Evolutionary conservation across 64 coral and sea anemone genomes (phyloP).

Genomic region (Pachyseris speciosa): DNA sequence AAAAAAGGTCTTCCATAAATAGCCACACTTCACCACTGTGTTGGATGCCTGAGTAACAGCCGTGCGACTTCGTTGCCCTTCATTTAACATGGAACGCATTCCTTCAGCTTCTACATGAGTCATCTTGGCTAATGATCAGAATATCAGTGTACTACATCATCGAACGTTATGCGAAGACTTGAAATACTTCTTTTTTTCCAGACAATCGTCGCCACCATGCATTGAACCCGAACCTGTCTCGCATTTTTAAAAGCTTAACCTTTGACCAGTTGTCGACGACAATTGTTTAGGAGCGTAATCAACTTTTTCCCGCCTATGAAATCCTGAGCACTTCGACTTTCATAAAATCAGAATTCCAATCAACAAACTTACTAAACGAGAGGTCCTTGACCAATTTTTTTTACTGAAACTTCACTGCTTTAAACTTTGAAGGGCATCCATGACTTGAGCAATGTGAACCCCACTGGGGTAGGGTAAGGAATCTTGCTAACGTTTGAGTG

Average conservation of each 20-base stretch:
- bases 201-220: too few relatives aligned
- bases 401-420: too few relatives aligned
- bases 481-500: too few relatives aligned
- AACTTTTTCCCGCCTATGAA: not conserved
- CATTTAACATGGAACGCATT: not conserved
- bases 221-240: too few relatives aligned
- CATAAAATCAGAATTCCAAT: not conserved
- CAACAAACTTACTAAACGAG: not conserved
- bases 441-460: not conserved
- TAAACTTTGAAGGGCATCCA: too few relatives aligned
- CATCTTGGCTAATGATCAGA: not conserved
- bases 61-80: not conserved
- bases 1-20: conserved; percentile 70
- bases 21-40: conserved; percentile 60
- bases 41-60: conserved; percentile 18
- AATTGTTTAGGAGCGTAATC: too few relatives aligned
- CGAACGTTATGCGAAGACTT: not conserved
- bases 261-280: too few relatives aligned
- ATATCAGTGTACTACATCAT: not conserved
- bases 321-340: not conserved
- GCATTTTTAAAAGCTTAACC: too few relatives aligned
- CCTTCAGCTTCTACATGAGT: conserved; percentile 1
- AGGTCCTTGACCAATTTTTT: not conserved
- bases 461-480: not conserved
- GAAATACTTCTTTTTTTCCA: too few relatives aligned